Evolutionary conservation across 2,113 vertebrate genomes (phyloP).

Genomic region (Ardeotis arabs): DNA sequence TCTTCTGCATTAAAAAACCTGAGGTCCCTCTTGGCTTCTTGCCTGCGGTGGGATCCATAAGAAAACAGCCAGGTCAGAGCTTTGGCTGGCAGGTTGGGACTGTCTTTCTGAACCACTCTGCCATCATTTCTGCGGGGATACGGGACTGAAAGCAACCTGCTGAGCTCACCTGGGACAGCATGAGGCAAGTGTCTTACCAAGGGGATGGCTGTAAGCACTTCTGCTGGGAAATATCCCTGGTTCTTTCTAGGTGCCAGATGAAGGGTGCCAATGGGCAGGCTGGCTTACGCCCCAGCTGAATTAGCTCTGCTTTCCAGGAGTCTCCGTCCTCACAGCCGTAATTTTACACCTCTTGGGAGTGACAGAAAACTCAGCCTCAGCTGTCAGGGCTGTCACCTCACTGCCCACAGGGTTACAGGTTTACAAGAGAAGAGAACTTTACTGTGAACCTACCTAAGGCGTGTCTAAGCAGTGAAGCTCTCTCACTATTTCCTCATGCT

Average conservation of each 20-base stretch:
- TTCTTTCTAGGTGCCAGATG: background rate
- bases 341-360: background rate
- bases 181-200: background rate
- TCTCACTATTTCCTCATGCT: background rate
- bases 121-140: background rate
- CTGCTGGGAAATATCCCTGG: accelerated
- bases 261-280: background rate
- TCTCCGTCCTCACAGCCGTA: background rate
- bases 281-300: background rate
- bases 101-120: background rate
- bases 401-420: accelerated
- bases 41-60: background rate
- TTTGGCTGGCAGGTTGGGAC: background rate
- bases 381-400: background rate
- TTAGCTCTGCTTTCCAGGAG: background rate
- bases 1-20: background rate
- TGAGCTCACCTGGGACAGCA: background rate
- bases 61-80: background rate
- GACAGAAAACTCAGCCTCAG: background rate
- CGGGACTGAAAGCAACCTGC: background rate
- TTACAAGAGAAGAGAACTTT: background rate
- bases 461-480: background rate
- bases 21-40: background rate
- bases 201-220: background rate
- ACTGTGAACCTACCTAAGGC: background rate